Evolutionary conservation across 2,113 vertebrate species (phyloP).

Genomic region (Chinchilla lanigera): DNA sequence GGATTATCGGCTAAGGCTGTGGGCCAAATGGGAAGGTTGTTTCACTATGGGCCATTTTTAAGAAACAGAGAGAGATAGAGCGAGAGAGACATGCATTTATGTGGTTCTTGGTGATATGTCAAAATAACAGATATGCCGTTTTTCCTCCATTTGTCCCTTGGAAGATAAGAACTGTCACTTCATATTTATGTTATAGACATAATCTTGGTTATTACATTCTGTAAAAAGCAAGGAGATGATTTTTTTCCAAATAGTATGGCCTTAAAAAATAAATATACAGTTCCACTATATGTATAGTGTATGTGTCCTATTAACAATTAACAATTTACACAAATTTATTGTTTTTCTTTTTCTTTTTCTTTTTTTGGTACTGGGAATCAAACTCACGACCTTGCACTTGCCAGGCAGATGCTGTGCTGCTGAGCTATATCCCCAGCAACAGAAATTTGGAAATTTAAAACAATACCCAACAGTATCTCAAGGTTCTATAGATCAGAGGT

Average conservation of each 20-base stretch:
- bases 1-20: constrained; percentile 24
- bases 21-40: constrained; percentile 30
- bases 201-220: background rate
- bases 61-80: constrained; percentile 40
- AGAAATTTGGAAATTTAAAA: background rate
- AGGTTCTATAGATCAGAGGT: background rate
- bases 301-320: background rate
- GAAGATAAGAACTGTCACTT: constrained; percentile 60
- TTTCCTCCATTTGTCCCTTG: constrained; percentile 10
- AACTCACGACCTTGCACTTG: no score
- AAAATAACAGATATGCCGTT: constrained; percentile 18
- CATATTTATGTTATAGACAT: constrained; percentile 58
- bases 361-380: no score
- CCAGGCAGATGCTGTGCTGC: no score
- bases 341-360: no score
- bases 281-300: background rate
- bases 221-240: constrained; percentile 37
- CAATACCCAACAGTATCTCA: background rate
- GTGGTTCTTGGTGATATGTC: background rate
- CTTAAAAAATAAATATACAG: background rate
- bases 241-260: background rate
- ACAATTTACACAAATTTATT: background rate
- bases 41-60: constrained; percentile 54
- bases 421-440: background rate
- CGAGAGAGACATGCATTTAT: constrained; percentile 44